phyloP scores from a whole-genome alignment of 2,113 vertebrate genomes.

The Cyrtonyx montezumae region DNA sequence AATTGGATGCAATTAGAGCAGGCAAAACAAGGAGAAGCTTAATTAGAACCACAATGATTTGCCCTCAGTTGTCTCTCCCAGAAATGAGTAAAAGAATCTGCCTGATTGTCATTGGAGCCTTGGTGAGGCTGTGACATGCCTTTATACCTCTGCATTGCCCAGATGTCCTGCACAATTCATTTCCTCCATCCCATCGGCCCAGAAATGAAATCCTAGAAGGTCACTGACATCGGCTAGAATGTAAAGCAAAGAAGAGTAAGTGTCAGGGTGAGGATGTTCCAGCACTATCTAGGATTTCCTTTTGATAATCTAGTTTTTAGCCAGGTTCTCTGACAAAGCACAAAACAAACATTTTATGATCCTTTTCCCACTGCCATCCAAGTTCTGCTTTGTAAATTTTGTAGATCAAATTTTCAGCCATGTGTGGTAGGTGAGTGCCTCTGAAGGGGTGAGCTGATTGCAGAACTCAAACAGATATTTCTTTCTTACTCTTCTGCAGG shows the following conservation, averaged over 20 bases:
- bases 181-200: neutral
- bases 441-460: neutral
- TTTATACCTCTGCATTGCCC: neutral
- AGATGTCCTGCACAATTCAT: neutral
- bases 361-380: neutral
- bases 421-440: neutral
- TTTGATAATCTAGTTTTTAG: neutral
- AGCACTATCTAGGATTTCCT: neutral
- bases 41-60: neutral
- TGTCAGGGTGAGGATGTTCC: neutral
- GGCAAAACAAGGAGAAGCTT: neutral
- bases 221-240: neutral
- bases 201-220: rapidly evolving
- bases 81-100: neutral
- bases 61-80: neutral
- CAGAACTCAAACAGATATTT: neutral
- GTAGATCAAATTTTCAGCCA: neutral
- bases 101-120: neutral
- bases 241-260: neutral
- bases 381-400: neutral
- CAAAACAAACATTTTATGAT: neutral
- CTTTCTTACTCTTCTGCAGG: neutral
- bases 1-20: neutral
- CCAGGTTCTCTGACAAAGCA: neutral
- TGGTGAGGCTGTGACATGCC: neutral